Evolutionary conservation across 2,797 vertebrate genomes (phyloP), one percentile per base, ranked within the genome.

Genomic region (Eulemur albifrons): DNA sequence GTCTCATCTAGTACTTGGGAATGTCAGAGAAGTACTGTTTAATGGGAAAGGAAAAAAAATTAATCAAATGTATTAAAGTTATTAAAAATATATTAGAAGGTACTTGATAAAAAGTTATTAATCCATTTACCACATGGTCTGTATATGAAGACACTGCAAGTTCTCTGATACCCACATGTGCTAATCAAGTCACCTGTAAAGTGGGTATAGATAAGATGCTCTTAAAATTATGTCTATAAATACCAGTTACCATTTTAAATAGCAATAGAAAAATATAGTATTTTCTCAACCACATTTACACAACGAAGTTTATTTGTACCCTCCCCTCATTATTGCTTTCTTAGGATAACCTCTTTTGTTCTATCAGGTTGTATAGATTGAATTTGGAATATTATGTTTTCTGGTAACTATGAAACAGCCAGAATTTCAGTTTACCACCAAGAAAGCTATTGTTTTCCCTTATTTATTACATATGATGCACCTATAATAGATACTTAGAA

Each of bases 31-130:
- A 80, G 20, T 45, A 63, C 17, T 85, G 0, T 90, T 15, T 96
- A 95, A 94, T 97, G 82, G 50, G 69, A 97, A 96, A 93, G 65
- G 90, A 94, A 88, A 79, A 95, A 88, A 7, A 86, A 20, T 18
- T 43, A 38, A 50, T 15, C 38, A 94, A 76, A 94, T 83, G 23
- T 75, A 35, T 91, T 94, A 67, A 87, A 84, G 30, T 43, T 83
- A 83, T 9, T 23, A 67, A 76, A 96, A 4, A 94, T 95, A 77
- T n/a, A 21, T 7, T 76, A 61, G 38, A 86, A 90, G 69, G n/a
- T 82, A 92, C 50, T 75, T 96, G 81, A 94, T 94, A 81, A 97
- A 80, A 59, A 95, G 13, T 76, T 97, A 83, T 85, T 9, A 95
- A 70, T 65, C 52, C 30, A 30, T 63, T 93, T n/a, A 70, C 9